phyloP scores from a whole-genome alignment of 1,140 invertebrate genomes.

The Chironomus tepperi region DNA sequence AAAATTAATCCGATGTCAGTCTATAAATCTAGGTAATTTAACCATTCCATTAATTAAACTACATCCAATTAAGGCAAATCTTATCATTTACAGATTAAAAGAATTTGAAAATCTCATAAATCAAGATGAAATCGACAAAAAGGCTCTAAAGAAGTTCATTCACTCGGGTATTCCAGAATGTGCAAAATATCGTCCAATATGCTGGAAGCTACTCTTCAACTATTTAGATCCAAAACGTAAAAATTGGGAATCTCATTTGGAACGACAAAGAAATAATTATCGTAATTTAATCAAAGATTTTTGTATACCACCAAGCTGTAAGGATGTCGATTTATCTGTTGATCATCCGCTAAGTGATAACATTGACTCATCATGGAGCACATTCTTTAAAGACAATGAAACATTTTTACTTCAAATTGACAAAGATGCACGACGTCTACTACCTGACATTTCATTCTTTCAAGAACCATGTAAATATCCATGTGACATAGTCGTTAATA shows the following conservation, averaged over 20 bases:
- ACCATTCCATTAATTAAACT: no score
- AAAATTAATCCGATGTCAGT: no score
- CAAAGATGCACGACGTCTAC: constrained; percentile 90
- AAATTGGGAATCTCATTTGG: constrained; percentile 55
- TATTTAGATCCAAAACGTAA: constrained; percentile 62
- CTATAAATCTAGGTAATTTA: no score
- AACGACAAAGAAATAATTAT: constrained; percentile 65
- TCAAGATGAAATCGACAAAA: constrained; percentile 57
- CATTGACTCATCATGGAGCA: constrained; percentile 88
- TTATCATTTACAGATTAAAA: constrained; percentile 49
- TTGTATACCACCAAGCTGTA: constrained; percentile 63
- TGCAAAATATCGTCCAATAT: constrained; percentile 60
- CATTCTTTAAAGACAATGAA: constrained; percentile 94
- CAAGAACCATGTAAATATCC: constrained; percentile 82
- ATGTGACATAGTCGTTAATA: constrained; percentile 61
- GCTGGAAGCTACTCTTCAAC: constrained; percentile 76
- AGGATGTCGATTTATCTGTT: constrained; percentile 47
- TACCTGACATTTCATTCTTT: constrained; percentile 95
- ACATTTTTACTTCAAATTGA: constrained; percentile 87
- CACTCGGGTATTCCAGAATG: constrained; percentile 78
- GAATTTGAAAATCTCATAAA: constrained; percentile 61
- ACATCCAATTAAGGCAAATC: not conserved
- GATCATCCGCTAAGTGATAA: constrained; percentile 91
- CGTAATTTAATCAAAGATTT: constrained; percentile 81
- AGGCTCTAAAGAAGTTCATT: constrained; percentile 54